These are phyloP conservation scores for Periophthalmus modestus DNA, from an alignment of 2,113 vertebrate genomes.

Conservation along the genomic window DNA sequence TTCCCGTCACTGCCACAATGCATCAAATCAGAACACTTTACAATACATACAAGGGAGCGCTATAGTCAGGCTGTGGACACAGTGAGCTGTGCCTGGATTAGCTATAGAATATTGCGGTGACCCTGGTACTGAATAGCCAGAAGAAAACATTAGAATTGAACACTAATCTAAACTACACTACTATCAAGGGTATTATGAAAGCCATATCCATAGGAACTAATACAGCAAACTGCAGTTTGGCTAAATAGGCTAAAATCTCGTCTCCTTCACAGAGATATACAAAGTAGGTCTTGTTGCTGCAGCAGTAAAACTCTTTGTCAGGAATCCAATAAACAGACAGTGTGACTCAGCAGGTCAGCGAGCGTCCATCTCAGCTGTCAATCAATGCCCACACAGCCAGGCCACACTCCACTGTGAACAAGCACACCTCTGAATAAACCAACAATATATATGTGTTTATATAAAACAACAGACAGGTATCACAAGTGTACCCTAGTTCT, in stretches of 20 bases:
- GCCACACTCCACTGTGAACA: neutral
- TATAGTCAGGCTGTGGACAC: no score
- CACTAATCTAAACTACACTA: no score
- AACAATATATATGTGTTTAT: neutral
- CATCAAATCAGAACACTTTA: neutral
- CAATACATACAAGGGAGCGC: no score
- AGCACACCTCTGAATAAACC: neutral
- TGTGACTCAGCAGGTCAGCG: conserved; percentile 11
- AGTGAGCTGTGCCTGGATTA: no score
- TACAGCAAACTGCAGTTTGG: neutral
- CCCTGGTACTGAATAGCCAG: no score
- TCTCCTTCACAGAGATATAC: neutral
- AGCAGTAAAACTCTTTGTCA: conserved; percentile 3
- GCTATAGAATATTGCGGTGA: no score
- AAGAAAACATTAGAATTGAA: no score
- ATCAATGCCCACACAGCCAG: conserved; percentile 5
- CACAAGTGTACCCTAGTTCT: neutral
- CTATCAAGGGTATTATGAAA: neutral
- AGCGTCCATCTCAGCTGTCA: conserved; percentile 5
- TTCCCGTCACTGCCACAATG: neutral
- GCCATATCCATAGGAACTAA: neutral
- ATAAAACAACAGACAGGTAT: neutral
- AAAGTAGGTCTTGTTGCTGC: neutral
- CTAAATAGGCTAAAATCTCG: neutral
- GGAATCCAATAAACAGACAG: conserved; percentile 7